Conservation (phyloP, 2,888 invertebrate species). For the Acrobasis repandana region DNA sequence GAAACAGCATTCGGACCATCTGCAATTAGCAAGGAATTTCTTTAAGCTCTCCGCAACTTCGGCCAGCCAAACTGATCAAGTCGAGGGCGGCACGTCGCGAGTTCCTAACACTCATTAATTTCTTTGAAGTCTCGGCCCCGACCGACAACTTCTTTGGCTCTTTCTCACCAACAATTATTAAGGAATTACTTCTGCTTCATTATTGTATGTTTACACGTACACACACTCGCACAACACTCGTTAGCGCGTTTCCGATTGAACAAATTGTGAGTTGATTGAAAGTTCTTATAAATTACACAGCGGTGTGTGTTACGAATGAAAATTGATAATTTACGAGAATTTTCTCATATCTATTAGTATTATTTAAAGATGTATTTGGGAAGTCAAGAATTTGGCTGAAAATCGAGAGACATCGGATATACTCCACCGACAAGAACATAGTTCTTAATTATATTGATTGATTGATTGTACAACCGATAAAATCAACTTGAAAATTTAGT, state of each 20-base stretch:
- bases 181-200: conserved; percentile 72
- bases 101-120: conserved; percentile 81
- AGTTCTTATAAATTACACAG: conserved; percentile 44
- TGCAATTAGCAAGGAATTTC: conserved; percentile 72
- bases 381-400: too few relatives aligned
- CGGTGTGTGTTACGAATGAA: neutral
- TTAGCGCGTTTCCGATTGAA: conserved; percentile 57
- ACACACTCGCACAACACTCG: conserved; percentile 43
- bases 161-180: conserved; percentile 73
- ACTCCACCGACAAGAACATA: too few relatives aligned
- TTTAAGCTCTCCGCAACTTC: conserved; percentile 70
- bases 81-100: conserved; percentile 72
- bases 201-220: conserved; percentile 56
- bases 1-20: conserved; percentile 51
- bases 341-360: too few relatives aligned
- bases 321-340: too few relatives aligned
- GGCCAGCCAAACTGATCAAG: conserved; percentile 83
- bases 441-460: too few relatives aligned
- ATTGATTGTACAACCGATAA: too few relatives aligned
- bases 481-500: too few relatives aligned
- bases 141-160: conserved; percentile 67
- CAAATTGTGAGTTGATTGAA: conserved; percentile 52
- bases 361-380: too few relatives aligned
- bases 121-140: conserved; percentile 73
- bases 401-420: too few relatives aligned